These are phyloP conservation scores for Pogonocichla stellata DNA, from an alignment of 2,113 vertebrate species.

Conservation along the genomic window DNA sequence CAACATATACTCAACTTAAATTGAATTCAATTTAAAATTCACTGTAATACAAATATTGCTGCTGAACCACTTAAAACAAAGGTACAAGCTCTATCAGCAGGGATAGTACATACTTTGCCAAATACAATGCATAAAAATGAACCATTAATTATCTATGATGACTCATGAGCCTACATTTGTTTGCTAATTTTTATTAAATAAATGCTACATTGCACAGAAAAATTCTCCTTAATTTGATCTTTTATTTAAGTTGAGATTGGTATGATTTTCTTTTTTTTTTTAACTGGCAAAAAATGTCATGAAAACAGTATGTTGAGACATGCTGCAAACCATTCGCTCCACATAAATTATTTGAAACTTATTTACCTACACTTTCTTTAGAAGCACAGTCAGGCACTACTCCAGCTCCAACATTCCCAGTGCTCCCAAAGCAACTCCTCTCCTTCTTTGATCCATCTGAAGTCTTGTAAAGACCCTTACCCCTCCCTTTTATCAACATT, in stretches of 20 bases:
- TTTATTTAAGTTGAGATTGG: neutral
- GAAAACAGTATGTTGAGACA: neutral
- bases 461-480: neutral
- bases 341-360: neutral
- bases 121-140: neutral
- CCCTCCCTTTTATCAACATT: neutral
- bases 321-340: neutral
- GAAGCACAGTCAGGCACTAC: neutral
- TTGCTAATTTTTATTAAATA: constrained; percentile 18
- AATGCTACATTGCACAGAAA: neutral
- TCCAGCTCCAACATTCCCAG: neutral
- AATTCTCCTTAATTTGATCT: neutral
- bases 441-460: neutral
- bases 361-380: neutral
- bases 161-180: neutral
- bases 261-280: neutral
- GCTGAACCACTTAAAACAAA: neutral
- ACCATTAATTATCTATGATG: neutral
- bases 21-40: neutral
- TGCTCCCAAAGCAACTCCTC: neutral
- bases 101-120: neutral
- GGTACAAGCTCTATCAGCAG: neutral
- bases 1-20: neutral
- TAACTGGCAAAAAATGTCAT: neutral
- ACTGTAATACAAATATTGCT: neutral